These are phyloP conservation scores for Caenorhabditis doughertyi DNA, from an alignment of 2,888 invertebrate genomes.

Conservation along the genomic window DNA sequence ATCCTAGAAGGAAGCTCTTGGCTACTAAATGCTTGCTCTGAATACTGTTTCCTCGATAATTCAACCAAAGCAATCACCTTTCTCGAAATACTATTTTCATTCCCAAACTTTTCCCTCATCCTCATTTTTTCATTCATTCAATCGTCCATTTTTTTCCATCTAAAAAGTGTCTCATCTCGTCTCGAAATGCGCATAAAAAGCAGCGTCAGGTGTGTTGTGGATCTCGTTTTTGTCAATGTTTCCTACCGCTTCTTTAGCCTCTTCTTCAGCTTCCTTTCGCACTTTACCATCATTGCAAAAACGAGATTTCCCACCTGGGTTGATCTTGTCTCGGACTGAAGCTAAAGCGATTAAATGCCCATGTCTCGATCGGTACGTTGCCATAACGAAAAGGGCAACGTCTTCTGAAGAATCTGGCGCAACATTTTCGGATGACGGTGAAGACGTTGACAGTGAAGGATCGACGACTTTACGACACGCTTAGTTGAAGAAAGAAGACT, in stretches of 20 bases:
- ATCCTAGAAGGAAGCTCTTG: no score
- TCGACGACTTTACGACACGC: slow-evolving; percentile 42
- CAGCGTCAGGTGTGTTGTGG: slow-evolving; percentile 25
- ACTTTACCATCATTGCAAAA: slow-evolving; percentile 47
- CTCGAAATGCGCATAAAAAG: slow-evolving; percentile 38
- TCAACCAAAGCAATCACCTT: no score
- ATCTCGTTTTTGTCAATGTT: slow-evolving; percentile 41
- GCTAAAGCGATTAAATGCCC: slow-evolving; percentile 20
- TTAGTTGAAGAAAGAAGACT: slow-evolving; percentile 21
- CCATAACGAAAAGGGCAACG: slow-evolving; percentile 38
- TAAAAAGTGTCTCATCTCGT: slow-evolving; percentile 37
- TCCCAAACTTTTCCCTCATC: background rate
- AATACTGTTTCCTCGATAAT: no score
- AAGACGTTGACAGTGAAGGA: slow-evolving; percentile 7
- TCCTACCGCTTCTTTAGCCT: slow-evolving; percentile 25
- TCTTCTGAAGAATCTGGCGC: slow-evolving; percentile 39
- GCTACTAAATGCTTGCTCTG: no score
- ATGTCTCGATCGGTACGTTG: slow-evolving; percentile 16
- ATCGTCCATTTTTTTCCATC: slow-evolving; percentile 31
- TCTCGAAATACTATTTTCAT: background rate
- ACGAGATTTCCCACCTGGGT: slow-evolving; percentile 32
- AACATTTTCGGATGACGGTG: slow-evolving; percentile 37
- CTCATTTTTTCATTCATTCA: slow-evolving; percentile 25
- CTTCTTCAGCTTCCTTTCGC: slow-evolving; percentile 36
- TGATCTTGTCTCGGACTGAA: slow-evolving; percentile 37